Evolutionary conservation across 1,140 invertebrate species (phyloP), one percentile per base, ranked within the genome.

Genomic region (Latrodectus geometricus): DNA sequence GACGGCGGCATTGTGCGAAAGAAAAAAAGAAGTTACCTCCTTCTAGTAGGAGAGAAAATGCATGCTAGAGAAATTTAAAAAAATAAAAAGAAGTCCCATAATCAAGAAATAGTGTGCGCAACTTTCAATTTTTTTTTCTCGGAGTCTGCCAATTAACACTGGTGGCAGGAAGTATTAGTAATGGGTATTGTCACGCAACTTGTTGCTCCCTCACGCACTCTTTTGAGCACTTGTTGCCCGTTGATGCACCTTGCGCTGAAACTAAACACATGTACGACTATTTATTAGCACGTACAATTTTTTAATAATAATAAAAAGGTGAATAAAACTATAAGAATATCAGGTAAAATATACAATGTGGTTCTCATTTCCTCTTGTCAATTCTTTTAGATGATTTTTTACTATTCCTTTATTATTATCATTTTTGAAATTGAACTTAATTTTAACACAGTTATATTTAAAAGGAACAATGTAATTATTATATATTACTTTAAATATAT

Each of bases 111-210:
- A 35, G 49, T 76, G 61, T 48, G 52, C 12, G 14, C 82, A 54
- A 79, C 77, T 79, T 79, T 79, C 77, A 35, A 61, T 61, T 61
- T 61, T 61, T 56, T 75, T 50, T n/a, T 50, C 49, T 73, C 54
- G 21, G n/a, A 15, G 23, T 52, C 48, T 14, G 4, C 82, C 82
- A 84, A 84, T 84, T 84, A 84, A 84, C 82, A 69, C 82, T 76
- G 73, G 50, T 75, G 83, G 75, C 83, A 86, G 83, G 83, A 86
- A 86, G 83, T 72, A 72, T 78, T 77, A 77, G 83, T 70, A 66
- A 86, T 86, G 83, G 35, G 74, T 56, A 17, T 48, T 54, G 75
- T 86, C 83, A 86, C 83, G 83, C 83, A 72, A 84, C 3, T 3
- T 52, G 20, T 14, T 20, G 49, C 52, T 14, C 11, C 12, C 20